phyloP scores from a whole-genome alignment of 2,113 vertebrate species.

The Atrichornis clamosus region DNA sequence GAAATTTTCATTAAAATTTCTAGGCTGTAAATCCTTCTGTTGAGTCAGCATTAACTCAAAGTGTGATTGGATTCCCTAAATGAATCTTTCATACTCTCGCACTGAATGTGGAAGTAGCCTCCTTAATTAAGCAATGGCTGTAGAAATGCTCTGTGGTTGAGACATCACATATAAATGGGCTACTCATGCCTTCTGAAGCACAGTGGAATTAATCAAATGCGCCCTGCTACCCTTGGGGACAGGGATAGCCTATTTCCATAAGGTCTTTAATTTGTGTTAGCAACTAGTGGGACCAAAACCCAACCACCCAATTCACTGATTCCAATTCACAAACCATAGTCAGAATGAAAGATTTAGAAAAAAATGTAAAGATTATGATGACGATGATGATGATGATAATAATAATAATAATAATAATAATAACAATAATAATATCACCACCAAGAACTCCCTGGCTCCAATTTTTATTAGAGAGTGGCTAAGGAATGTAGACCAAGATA shows the following conservation, averaged over 20 bases:
- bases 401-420: neutral
- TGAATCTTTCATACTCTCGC: neutral
- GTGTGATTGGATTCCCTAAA: neutral
- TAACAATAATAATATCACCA: neutral
- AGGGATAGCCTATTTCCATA: neutral
- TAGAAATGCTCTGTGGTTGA: neutral
- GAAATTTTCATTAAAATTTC: neutral
- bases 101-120: neutral
- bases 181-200: neutral
- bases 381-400: no score
- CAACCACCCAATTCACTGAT: neutral
- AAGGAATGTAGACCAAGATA: neutral
- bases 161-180: neutral
- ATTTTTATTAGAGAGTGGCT: neutral
- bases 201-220: neutral
- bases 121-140: neutral
- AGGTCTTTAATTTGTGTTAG: neutral
- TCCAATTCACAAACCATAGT: neutral
- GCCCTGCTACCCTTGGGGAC: neutral
- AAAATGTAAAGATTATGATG: no score
- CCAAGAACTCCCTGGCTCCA: accelerated
- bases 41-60: neutral
- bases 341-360: neutral
- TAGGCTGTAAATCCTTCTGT: neutral
- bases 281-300: neutral